These are phyloP conservation scores for Drosophila multiciliata DNA, from an alignment of 2,888 invertebrate genomes.

Conservation along the genomic window DNA sequence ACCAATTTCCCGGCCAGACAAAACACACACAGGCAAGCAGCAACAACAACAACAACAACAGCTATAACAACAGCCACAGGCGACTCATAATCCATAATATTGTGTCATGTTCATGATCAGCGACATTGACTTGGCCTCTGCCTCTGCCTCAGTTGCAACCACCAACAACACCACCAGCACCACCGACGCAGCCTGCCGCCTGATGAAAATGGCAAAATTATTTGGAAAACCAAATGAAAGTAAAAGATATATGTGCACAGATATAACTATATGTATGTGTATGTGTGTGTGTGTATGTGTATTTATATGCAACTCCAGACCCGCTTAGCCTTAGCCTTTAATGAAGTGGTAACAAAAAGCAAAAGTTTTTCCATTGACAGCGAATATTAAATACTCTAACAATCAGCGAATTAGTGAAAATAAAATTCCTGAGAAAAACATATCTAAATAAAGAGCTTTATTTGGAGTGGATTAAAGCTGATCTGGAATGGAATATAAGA, in stretches of 20 bases:
- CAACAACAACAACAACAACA: slow-evolving; percentile 22
- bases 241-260: slow-evolving; percentile 66
- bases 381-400: slow-evolving; percentile 20
- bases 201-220: slow-evolving; percentile 65
- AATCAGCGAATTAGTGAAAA: fast-evolving
- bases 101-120: slow-evolving; percentile 79
- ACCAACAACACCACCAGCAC: slow-evolving; percentile 1
- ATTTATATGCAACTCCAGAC: slow-evolving; percentile 33
- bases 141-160: slow-evolving; percentile 15
- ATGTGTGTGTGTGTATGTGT: slow-evolving; percentile 1
- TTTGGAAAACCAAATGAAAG: slow-evolving; percentile 76
- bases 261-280: neutral
- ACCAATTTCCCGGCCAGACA: slow-evolving; percentile 59
- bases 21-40: slow-evolving; percentile 32
- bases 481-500: neutral
- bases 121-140: slow-evolving; percentile 48
- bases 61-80: slow-evolving; percentile 26
- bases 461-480: neutral
- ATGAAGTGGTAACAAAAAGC: slow-evolving; percentile 68
- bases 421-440: no score
- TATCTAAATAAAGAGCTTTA: neutral
- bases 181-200: slow-evolving; percentile 4
- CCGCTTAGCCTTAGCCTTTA: slow-evolving; percentile 49
- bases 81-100: slow-evolving; percentile 76
- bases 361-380: neutral